Conservation (phyloP, 2,888 invertebrate species). For the Ganaspis brasiliensis region DNA sequence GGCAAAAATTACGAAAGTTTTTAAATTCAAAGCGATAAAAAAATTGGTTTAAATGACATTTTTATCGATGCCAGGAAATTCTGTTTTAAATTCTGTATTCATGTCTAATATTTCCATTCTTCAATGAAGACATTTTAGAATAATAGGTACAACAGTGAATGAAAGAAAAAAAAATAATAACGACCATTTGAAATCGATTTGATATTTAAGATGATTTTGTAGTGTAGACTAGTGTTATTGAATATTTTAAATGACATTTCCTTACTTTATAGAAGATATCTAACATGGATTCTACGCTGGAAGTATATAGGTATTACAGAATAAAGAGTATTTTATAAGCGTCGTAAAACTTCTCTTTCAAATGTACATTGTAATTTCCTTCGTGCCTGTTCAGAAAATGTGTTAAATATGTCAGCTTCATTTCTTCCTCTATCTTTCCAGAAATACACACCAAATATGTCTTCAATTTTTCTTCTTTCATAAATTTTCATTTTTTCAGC, state of each 20-base stretch:
- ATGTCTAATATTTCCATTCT: too few relatives aligned
- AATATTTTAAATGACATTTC: slow-evolving; percentile 7
- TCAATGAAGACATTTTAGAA: too few relatives aligned
- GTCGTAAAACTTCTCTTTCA: slow-evolving; percentile 4
- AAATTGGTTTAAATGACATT: too few relatives aligned
- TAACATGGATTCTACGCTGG: slow-evolving; percentile 15
- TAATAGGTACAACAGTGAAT: too few relatives aligned
- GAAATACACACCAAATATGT: neutral
- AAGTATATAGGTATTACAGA: neutral
- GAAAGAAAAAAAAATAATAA: too few relatives aligned
- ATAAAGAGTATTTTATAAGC: slow-evolving; percentile 29
- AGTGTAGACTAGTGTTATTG: neutral
- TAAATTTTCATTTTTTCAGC: neutral
- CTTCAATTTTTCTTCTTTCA: neutral
- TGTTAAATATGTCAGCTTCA: slow-evolving; percentile 8
- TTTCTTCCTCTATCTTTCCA: neutral
- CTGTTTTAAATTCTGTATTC: too few relatives aligned
- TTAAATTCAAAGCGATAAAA: too few relatives aligned
- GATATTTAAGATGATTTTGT: neutral
- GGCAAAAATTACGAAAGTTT: too few relatives aligned
- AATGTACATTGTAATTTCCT: slow-evolving; percentile 36
- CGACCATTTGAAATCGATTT: neutral
- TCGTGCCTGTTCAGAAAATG: slow-evolving; percentile 8
- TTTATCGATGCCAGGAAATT: too few relatives aligned
- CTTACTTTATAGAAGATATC: neutral